Evolutionary conservation across 2,888 invertebrate genomes (phyloP), one percentile per base, ranked within the genome.

Genomic region (Philonicus albiceps): DNA sequence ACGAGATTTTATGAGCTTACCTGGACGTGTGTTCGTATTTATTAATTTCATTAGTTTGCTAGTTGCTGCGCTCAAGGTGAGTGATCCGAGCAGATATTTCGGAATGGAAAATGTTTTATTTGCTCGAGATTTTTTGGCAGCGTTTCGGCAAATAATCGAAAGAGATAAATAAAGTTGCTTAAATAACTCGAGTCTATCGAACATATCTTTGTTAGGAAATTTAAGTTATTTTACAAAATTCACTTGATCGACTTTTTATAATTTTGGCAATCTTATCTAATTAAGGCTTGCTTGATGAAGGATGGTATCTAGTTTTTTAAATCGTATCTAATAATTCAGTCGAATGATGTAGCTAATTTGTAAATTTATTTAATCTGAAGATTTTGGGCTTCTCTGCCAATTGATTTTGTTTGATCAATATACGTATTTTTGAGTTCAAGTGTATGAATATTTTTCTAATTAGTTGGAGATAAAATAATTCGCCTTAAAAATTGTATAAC

Each of bases 31-130:
- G 13, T 40, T 76, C 22, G n/a, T 40, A 34, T 37, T 76, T 43
- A 76, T 76, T 76, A 76, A 40, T 40, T 40, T 76, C 40, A 76
- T 43, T 76, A 13, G 34, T 76, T 76, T 37, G 76, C 16, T 7
- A n/a, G n/a, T 37, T 76, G 31, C 37, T 75, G 76, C 27, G 76
- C 64, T 40, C 40, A 76, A 76, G 76, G 76, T 76, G 40, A 76
- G 37, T 37, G 43, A 76, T 76, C 40, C 37, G 43, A 34, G 13
- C 19, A 76, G 55, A 76, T 43, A 76, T 40, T 76, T 74, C 74
- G 34, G 34, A 34, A 74, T 74, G 74, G 74, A 74, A n/a, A 34
- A 64, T 64, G 64, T 64, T 64, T 64, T 27, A 22, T 64, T 64
- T 64, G 64, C 64, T 64, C 27, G 22, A 64, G 19, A 64, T 22